Percentiles rank a stretch among this genome's conserved stretches.
Evolutionary conservation across 2,797 vertebrate species (phyloP).

Genomic region (Sphenopsis melanotis): DNA sequence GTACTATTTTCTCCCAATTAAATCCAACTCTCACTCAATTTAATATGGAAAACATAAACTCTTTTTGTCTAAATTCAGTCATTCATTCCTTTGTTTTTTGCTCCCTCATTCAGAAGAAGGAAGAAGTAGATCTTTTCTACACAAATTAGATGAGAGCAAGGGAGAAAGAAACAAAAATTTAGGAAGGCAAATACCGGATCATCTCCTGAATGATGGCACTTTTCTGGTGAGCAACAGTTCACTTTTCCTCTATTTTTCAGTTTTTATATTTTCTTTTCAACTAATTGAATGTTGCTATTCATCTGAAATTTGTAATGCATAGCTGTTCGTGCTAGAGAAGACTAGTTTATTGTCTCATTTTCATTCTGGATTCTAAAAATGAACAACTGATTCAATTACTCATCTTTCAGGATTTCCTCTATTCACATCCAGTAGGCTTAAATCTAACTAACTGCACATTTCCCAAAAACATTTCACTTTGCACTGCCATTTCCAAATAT

Average conservation of each 20-base stretch:
- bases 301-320: neutral
- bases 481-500: neutral
- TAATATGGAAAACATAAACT: neutral
- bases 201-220: neutral
- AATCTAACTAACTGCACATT: neutral
- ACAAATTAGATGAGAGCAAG: neutral
- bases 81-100: neutral
- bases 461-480: neutral
- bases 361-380: neutral
- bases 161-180: neutral
- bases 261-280: neutral
- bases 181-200: neutral
- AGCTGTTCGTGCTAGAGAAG: neutral
- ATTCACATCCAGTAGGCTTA: neutral
- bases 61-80: neutral
- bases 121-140: neutral
- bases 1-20: neutral
- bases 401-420: neutral
- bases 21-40: neutral
- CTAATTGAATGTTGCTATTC: neutral
- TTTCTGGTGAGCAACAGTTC: neutral
- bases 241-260: neutral
- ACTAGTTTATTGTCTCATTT: neutral
- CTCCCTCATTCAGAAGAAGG: neutral
- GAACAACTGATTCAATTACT: neutral